A percentile compares a stretch with the other conserved stretches of the same genome.
Conservation (phyloP, 2,888 invertebrate species). For the Clistopyga incitator region DNA sequence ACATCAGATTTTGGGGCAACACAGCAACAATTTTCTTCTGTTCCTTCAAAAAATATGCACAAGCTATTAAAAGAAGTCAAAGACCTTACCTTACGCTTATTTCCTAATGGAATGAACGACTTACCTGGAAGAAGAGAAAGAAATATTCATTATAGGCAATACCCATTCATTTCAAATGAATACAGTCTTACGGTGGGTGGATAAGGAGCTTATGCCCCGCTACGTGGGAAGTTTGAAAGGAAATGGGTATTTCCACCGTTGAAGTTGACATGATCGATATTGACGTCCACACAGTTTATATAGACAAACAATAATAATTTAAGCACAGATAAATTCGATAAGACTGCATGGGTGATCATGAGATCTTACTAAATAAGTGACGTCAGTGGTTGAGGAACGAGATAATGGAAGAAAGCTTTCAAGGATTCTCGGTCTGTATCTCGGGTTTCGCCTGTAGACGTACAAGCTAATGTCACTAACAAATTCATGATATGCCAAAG, state of each 20-base stretch:
- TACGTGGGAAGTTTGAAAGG: conserved; percentile 39
- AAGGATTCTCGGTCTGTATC: conserved; percentile 30
- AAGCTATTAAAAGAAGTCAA: background rate
- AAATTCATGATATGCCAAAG: conserved; percentile 56
- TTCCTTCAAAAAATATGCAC: background rate
- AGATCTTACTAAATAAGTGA: conserved; percentile 33
- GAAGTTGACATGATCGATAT: conserved; percentile 53
- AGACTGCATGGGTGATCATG: conserved; percentile 33
- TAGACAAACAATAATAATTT: conserved; percentile 45
- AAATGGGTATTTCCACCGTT: conserved; percentile 43
- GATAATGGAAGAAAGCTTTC: conserved; percentile 48
- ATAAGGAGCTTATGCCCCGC: conserved; percentile 35
- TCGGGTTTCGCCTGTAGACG: conserved; percentile 6
- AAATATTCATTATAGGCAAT: conserved; percentile 5
- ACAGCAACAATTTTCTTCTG: background rate
- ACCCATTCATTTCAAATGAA: background rate
- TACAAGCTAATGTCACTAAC: conserved; percentile 1
- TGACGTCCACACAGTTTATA: conserved; percentile 3
- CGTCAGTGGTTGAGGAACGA: conserved; percentile 14
- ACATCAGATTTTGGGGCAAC: background rate
- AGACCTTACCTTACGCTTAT: conserved; percentile 43
- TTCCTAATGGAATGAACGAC: conserved; percentile 21
- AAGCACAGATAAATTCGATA: conserved; percentile 19
- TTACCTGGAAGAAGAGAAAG: conserved; percentile 54
- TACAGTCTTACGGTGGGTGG: background rate